Percentiles rank a stretch among this genome's conserved stretches.
phyloP scores from a whole-genome alignment of 2,113 vertebrate genomes.

The Lamprologus speciosus region DNA sequence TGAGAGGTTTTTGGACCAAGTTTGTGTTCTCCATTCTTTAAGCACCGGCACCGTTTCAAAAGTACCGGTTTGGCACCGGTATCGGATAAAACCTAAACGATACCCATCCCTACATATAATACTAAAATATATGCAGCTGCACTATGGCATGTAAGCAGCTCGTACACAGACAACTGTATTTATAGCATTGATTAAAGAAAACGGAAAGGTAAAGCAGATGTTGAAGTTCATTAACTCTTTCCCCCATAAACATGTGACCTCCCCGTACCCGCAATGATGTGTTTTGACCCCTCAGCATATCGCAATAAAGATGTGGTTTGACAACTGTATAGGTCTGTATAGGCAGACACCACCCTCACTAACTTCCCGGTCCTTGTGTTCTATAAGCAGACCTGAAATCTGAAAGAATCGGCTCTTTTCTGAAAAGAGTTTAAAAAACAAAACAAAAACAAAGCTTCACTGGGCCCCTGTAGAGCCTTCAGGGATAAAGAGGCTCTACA shows the following conservation, averaged over 20 bases:
- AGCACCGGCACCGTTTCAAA: no score
- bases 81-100: no score
- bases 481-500: not conserved
- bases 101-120: not conserved
- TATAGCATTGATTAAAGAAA: not conserved
- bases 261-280: accelerated
- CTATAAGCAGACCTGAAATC: not conserved
- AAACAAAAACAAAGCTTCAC: not conserved
- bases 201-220: not conserved
- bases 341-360: not conserved
- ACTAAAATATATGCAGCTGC: not conserved
- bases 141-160: not conserved
- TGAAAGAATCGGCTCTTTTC: not conserved
- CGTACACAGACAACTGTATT: not conserved
- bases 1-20: no score
- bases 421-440: not conserved
- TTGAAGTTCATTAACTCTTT: not conserved
- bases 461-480: not conserved
- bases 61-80: no score
- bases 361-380: not conserved
- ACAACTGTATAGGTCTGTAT: not conserved
- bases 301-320: accelerated
- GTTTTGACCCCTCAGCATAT: accelerated
- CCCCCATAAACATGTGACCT: not conserved
- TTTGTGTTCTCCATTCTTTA: no score